Evolutionary conservation across 2,797 vertebrate species (phyloP).

Genomic region (Scyliorhinus canicula): DNA sequence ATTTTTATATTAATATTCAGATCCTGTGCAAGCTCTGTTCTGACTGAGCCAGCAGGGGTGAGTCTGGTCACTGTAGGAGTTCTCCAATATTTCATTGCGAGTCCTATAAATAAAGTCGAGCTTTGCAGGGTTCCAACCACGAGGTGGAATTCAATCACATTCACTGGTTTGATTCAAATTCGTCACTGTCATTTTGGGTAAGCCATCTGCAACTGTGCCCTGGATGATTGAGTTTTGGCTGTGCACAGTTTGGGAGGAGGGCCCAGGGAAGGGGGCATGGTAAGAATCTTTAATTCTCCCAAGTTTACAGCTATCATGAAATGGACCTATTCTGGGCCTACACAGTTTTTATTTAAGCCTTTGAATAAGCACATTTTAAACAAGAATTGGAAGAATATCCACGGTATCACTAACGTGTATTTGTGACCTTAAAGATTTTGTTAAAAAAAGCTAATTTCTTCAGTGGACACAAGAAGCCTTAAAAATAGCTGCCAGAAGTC

Average conservation of each 20-base stretch:
- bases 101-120: conserved; percentile 1
- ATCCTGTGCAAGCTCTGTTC: not conserved
- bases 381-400: not conserved
- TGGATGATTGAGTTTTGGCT: not conserved
- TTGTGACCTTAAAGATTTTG: too few species aligned
- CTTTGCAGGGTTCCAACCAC: not conserved
- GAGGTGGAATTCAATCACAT: not conserved
- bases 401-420: too few species aligned
- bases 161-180: not conserved
- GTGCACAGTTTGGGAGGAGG: not conserved
- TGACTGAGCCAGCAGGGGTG: not conserved
- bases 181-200: not conserved
- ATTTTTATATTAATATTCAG: not conserved
- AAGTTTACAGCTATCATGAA: not conserved
- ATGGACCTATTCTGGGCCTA: not conserved
- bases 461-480: too few species aligned
- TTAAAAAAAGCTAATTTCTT: too few species aligned
- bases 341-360: not conserved
- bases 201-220: not conserved
- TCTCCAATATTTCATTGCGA: not conserved
- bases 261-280: too few species aligned
- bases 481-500: too few species aligned
- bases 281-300: not conserved
- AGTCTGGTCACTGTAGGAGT: not conserved
- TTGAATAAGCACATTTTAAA: not conserved